A percentile compares a stretch with the other conserved stretches of the same genome.
These are phyloP conservation scores for Cairina moschata DNA, from an alignment of 2,113 vertebrate species.

Conservation along the genomic window DNA sequence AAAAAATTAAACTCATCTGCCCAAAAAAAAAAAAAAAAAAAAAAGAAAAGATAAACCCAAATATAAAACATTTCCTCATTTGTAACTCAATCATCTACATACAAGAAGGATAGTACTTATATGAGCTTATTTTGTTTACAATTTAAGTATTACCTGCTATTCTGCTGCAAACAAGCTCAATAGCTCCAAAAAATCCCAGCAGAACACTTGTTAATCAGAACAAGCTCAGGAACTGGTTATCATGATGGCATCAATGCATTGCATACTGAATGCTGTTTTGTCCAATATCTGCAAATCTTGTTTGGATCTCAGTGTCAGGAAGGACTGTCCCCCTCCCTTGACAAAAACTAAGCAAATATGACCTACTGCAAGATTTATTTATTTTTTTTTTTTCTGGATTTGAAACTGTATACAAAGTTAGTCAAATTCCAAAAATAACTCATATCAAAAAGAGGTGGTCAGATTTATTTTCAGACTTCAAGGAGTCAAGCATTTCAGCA, in stretches of 20 bases:
- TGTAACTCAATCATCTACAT: background rate
- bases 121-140: background rate
- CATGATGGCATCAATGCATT: background rate
- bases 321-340: background rate
- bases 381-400: background rate
- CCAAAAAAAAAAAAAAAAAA: background rate
- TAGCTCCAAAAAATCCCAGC: background rate
- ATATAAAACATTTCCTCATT: conserved; percentile 3
- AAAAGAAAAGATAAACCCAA: background rate
- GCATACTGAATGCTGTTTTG: background rate
- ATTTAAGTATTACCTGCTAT: background rate
- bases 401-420: background rate
- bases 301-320: background rate
- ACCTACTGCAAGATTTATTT: background rate
- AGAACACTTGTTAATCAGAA: background rate
- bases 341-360: background rate
- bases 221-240: background rate
- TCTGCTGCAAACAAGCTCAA: background rate
- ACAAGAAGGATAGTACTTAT: rapidly evolving
- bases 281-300: background rate
- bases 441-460: background rate
- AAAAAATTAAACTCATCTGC: background rate
- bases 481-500: background rate
- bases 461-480: background rate
- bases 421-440: background rate